Percentiles rank a stretch among this genome's conserved stretches.
These are phyloP conservation scores for Diabrotica virgifera DNA, from an alignment of 1,140 invertebrate species.

Conservation along the genomic window DNA sequence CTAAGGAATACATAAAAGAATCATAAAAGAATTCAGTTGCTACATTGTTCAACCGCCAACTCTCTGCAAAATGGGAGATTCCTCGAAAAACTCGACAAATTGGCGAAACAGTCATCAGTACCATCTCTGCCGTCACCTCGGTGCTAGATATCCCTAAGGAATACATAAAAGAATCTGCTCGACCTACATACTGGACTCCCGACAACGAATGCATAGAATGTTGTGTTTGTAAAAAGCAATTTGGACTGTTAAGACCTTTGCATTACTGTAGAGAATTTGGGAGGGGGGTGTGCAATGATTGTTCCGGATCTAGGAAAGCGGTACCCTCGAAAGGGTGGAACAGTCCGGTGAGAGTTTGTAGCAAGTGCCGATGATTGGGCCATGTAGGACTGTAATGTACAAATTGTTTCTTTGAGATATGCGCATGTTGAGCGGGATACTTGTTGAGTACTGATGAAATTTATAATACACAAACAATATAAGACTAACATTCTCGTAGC, in stretches of 20 bases:
- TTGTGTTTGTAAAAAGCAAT: slow-evolving; percentile 60
- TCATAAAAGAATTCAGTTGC: too few relatives aligned
- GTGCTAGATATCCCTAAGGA: slow-evolving; percentile 46
- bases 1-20: too few relatives aligned
- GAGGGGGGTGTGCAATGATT: slow-evolving; percentile 65
- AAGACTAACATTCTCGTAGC: too few relatives aligned
- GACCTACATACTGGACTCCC: slow-evolving; percentile 78
- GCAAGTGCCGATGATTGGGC: slow-evolving; percentile 52
- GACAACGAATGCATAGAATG: slow-evolving; percentile 68
- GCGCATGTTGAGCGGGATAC: too few relatives aligned
- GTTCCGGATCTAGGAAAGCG: slow-evolving; percentile 59
- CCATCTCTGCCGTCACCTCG: slow-evolving; percentile 53
- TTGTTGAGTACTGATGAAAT: too few relatives aligned
- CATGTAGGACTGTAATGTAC: background rate
- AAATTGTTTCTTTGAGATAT: too few relatives aligned
- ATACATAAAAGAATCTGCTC: slow-evolving; percentile 74
- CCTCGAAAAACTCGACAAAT: slow-evolving; percentile 57
- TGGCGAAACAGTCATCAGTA: slow-evolving; percentile 62
- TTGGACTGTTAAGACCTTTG: slow-evolving; percentile 54
- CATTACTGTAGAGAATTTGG: slow-evolving; percentile 80
- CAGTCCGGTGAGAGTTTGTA: slow-evolving; percentile 67
- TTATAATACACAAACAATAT: too few relatives aligned
- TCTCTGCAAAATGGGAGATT: slow-evolving; percentile 32
- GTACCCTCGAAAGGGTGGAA: slow-evolving; percentile 69
- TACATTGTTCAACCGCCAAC: slow-evolving; percentile 42